A percentile compares a stretch with the other conserved stretches of the same genome.
These are phyloP conservation scores for Paguma larvata DNA, from an alignment of 2,797 vertebrate species.

Conservation along the genomic window DNA sequence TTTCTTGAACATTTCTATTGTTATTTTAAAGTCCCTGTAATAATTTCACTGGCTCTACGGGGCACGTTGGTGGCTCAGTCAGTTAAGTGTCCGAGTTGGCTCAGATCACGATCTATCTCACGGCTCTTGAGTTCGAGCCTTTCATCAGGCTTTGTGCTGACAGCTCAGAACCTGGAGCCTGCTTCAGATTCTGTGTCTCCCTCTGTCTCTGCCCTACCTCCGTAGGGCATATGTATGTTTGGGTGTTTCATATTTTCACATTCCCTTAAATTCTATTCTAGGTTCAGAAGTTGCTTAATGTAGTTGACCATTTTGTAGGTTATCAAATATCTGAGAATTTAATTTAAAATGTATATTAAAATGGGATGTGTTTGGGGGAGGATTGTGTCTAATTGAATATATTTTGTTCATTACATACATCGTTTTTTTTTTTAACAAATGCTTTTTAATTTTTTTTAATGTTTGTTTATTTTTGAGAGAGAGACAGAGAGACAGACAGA, in stretches of 20 bases:
- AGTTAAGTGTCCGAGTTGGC: no score
- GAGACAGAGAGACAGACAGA: no score
- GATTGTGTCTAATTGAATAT: not conserved
- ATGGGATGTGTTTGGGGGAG: not conserved
- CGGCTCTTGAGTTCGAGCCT: no score
- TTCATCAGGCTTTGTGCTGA: no score
- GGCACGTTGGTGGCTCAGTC: no score
- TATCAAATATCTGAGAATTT: constrained; percentile 30
- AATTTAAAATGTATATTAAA: constrained; percentile 25
- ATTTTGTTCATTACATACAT: constrained; percentile 1
- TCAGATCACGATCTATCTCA: no score
- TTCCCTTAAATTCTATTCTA: not conserved
- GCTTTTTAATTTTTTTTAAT: no score
- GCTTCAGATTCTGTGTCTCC: no score
- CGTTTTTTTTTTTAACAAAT: no score
- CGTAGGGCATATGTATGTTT: not conserved
- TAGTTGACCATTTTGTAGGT: constrained; percentile 1
- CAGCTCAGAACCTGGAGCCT: no score
- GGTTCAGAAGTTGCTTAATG: not conserved
- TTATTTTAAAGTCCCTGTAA: not conserved
- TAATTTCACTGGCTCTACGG: not conserved
- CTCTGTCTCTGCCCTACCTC: no score
- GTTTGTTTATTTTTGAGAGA: no score
- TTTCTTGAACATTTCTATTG: not conserved
- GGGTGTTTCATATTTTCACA: not conserved